phyloP scores from a whole-genome alignment of 2,113 vertebrate species.

The Pelmatolapia mariae region DNA sequence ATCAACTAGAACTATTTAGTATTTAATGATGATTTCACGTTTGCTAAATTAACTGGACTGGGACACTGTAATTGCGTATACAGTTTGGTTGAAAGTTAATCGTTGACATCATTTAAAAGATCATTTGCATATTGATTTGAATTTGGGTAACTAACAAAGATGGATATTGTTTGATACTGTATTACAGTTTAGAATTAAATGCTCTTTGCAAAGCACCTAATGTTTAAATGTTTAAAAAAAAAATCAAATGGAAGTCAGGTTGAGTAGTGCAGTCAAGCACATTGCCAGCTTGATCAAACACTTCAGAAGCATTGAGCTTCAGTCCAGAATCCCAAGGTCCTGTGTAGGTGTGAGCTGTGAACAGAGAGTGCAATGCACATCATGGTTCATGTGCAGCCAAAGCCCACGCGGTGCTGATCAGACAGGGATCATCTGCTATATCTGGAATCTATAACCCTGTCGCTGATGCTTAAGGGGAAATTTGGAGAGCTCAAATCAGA shows the following conservation, averaged over 20 bases:
- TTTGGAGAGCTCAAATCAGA: background rate
- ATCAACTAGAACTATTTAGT: background rate
- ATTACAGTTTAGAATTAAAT: slow-evolving; percentile 13
- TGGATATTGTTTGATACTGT: background rate
- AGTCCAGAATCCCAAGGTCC: slow-evolving; percentile 37
- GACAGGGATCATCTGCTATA: slow-evolving; percentile 40
- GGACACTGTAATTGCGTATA: background rate
- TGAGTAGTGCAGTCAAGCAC: slow-evolving; percentile 18
- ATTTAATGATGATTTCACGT: slow-evolving; percentile 20
- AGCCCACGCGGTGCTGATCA: slow-evolving; percentile 44
- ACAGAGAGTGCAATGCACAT: slow-evolving; percentile 15
- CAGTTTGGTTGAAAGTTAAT: slow-evolving; percentile 9
- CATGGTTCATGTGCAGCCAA: slow-evolving; percentile 37
- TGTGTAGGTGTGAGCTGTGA: slow-evolving; percentile 59
- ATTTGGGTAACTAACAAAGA: background rate
- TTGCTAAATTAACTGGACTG: background rate
- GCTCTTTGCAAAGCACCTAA: slow-evolving; percentile 5
- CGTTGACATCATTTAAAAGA: slow-evolving; percentile 24
- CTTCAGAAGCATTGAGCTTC: slow-evolving; percentile 9
- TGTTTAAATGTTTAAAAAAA: background rate
- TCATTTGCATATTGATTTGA: slow-evolving; percentile 18
- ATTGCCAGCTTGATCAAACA: background rate
- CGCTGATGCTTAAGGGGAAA: background rate
- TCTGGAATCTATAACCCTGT: slow-evolving; percentile 27
- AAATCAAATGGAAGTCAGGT: background rate